Base-by-base conservation (phyloP, 2,113 vertebrate species). In the Sturnus vulgaris region DNA sequence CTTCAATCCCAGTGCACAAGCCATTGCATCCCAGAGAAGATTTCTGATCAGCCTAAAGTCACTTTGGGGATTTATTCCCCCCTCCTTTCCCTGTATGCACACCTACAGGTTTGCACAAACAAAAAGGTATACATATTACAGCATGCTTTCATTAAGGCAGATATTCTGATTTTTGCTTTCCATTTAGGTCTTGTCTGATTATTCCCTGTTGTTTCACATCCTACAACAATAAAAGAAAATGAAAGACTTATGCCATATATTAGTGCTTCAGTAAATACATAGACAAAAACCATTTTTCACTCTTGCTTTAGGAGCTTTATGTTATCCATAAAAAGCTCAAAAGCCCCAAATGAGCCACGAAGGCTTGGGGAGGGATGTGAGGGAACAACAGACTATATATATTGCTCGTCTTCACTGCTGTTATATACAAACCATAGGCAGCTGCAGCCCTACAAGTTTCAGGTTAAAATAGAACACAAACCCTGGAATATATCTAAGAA, bases 391-490 rank as follows among this genome's bases (percentile, higher is more conserved):
- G 9, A 5, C 28, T 21, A 3, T 10, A 60, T 25, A 9, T 31
- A 73, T n/a, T 37, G 33, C 47, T 83, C 52, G 7, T 80, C 55
- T 52, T 71, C 31, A n/a, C 12, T 86, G 63, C 31, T 78, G 63
- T 63, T 60, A 15, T 39, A 46, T 8, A 53, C 60, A 83, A 37
- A 90, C 39, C 65, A 72, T 2, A 86, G 55, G 78, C 52, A 93
- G 81, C 59, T 80, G 77, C 25, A 82, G 39, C 7, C 50, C 59
- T 56, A 42, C 42, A 73, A 70, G n/a, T 63, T 84, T 91, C 65
- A 44, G 61, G 82, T 35, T 79, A 79, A 84, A 94, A 85, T 37
- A 56, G 35, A 64, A 44, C 59, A 81, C 37, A 84, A 79, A 60
- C 28, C 19, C 82, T 93, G 60, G 37, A 49, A 42, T 92, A 65